Conservation (phyloP, 2,888 invertebrate species). For the Hesperia comma region DNA sequence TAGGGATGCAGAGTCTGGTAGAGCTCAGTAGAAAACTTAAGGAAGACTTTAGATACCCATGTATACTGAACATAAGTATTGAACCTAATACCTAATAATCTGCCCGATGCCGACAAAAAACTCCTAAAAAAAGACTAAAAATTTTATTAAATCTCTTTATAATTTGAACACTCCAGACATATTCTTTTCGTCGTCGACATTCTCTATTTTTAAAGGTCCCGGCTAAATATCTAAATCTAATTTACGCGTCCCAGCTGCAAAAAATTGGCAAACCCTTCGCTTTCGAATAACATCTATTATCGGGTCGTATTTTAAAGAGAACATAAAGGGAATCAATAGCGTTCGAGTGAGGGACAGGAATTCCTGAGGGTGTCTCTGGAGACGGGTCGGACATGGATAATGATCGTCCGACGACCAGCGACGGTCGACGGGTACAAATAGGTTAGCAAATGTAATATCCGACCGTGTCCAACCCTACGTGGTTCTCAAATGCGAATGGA, state of each 20-base stretch:
- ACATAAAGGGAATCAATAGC: conserved; percentile 71
- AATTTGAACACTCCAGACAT: conserved; percentile 20
- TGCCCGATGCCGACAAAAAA: no score
- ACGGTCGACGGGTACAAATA: conserved; percentile 82
- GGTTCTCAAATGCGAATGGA: conserved; percentile 71
- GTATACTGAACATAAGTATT: no score
- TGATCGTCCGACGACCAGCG: conserved; percentile 72
- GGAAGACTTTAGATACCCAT: no score
- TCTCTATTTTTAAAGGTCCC: conserved; percentile 22
- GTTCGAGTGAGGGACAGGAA: conserved; percentile 56
- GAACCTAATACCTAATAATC: no score
- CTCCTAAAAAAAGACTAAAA: no score
- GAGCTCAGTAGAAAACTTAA: no score
- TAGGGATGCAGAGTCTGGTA: no score
- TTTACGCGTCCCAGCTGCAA: conserved; percentile 38
- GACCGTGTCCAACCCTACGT: conserved; percentile 63
- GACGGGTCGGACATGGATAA: conserved; percentile 76
- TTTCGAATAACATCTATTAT: conserved; percentile 70
- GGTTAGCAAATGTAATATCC: conserved; percentile 83
- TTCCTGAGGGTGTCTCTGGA: conserved; percentile 61
- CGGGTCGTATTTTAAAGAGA: conserved; percentile 67
- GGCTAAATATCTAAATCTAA: conserved; percentile 38
- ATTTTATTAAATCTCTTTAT: neutral
- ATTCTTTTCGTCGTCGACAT: neutral
- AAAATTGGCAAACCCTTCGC: conserved; percentile 54